Base-by-base conservation (phyloP, 2,113 vertebrate species). In the Rhineura floridana region DNA sequence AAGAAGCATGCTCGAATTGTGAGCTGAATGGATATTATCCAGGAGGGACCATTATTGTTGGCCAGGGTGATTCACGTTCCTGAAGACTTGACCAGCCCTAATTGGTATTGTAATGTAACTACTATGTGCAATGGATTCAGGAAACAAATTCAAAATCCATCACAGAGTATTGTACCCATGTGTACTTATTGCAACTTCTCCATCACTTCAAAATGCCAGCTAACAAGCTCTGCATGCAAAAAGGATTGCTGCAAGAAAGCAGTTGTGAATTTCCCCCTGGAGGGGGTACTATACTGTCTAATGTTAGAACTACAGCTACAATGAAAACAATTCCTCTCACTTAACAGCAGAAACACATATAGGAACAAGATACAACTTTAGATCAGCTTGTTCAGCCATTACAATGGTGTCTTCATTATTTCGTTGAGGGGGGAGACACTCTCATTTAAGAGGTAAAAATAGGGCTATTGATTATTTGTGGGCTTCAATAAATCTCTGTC, bases 371-470 rank as follows among this genome's bases (percentile, higher is more conserved):
- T 42, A 25, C 87, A 91, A 89, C 63, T 87, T 62, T 91, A 91
- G 55, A 87, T 89, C 42, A 89, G 76, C 36, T 89, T 92, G 85
- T 87, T 86, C 0, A 46, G 85, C 62, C 73, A 86, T 92, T 91
- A 87, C 89, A 92, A 95, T 86, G 92, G 91, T 80, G 50, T 88
- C 86, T 91, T 90, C 84, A 93, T 92, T 94, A 92, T 93, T 95
- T 93, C 92, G 84, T 85, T 65, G 91, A 91, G 81, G 87, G 87
- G 44, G 93, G 92, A 84, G 85, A 50, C 39, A 88, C 72, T 42
- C 44, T 83, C 72, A 89, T 90, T 89, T 88, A 88, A 88, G 86
- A 84, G 83, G 87, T 75, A 65, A 91, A 95, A 93, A 89, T 80
- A 83, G 42, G 83, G 81, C 48, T 90, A 91, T 73, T 78, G 85